Conservation (phyloP, 2,888 invertebrate genomes). For the Euphydryas editha region DNA sequence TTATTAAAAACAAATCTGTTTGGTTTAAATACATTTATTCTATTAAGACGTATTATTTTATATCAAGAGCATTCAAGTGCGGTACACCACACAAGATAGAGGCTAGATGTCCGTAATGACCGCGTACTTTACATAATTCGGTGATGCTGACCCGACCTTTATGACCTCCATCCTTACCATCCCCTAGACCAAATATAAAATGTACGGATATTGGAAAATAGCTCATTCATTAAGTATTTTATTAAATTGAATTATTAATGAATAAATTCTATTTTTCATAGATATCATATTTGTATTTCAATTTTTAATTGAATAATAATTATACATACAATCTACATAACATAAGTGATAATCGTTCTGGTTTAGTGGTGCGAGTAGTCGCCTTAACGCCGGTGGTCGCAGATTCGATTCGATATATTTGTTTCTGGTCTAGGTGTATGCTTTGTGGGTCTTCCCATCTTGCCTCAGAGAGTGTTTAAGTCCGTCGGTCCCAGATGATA, state of each 20-base stretch:
- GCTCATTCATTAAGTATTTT: neutral
- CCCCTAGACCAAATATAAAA: neutral
- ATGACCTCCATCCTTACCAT: constrained; percentile 36
- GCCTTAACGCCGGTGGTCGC: too few species aligned
- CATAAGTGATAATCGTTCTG: too few species aligned
- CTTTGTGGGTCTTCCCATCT: too few species aligned
- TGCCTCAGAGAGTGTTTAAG: too few species aligned
- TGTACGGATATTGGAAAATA: constrained; percentile 4
- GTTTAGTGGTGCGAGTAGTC: too few species aligned
- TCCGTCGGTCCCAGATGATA: too few species aligned
- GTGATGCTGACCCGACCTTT: constrained; percentile 65
- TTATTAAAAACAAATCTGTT: too few species aligned
- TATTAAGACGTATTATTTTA: neutral
- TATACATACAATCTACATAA: too few species aligned
- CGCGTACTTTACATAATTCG: constrained; percentile 78
- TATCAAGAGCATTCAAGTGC: neutral
- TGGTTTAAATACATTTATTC: too few species aligned
- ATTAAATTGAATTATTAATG: neutral
- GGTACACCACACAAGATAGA: constrained; percentile 51
- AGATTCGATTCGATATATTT: too few species aligned
- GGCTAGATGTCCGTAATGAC: constrained; percentile 70
- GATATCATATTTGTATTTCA: neutral
- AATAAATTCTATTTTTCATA: neutral
- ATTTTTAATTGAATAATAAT: too few species aligned
- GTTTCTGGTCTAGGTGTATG: too few species aligned